Conservation (phyloP, 1,140 invertebrate genomes). For the Orussus abietinus region DNA sequence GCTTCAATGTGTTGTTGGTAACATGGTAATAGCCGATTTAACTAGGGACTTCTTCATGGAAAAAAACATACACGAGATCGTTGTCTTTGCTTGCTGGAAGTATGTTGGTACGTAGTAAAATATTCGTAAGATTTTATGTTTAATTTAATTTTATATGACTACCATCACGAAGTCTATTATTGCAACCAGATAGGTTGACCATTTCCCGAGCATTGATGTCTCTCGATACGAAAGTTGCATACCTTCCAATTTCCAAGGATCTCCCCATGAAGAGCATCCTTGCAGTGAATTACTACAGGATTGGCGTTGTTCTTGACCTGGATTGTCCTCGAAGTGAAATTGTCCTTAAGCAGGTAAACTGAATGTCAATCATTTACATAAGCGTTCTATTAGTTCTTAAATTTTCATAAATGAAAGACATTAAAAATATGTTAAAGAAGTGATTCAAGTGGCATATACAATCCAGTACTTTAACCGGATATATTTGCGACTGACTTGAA, state of each 20-base stretch:
- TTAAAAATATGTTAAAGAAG: too few species aligned
- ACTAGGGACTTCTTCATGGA: conserved; percentile 10
- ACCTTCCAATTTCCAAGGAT: conserved; percentile 16
- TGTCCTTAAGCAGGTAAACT: conserved; percentile 23
- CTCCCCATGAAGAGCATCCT: conserved; percentile 20
- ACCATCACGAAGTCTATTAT: too few species aligned
- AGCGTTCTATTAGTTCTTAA: too few species aligned
- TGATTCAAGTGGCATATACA: too few species aligned
- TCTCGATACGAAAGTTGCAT: conserved; percentile 7
- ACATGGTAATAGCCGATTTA: conserved; percentile 6
- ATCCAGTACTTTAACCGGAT: too few species aligned
- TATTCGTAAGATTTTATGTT: conserved; percentile 5
- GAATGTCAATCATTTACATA: neutral
- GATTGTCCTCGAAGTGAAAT: conserved; percentile 21
- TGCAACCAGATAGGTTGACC: too few species aligned
- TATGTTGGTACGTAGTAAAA: conserved; percentile 7
- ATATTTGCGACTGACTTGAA: too few species aligned
- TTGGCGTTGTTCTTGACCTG: conserved; percentile 25
- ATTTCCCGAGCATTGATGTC: conserved; percentile 13
- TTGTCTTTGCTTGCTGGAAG: conserved; percentile 17
- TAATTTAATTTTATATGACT: too few species aligned
- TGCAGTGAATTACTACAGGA: conserved; percentile 25
- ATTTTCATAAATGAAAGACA: too few species aligned
- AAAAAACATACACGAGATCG: conserved; percentile 7
- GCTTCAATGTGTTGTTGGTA: neutral